These are phyloP conservation scores for Meghimatium bilineatum DNA, from an alignment of 2,888 invertebrate genomes.

Conservation along the genomic window DNA sequence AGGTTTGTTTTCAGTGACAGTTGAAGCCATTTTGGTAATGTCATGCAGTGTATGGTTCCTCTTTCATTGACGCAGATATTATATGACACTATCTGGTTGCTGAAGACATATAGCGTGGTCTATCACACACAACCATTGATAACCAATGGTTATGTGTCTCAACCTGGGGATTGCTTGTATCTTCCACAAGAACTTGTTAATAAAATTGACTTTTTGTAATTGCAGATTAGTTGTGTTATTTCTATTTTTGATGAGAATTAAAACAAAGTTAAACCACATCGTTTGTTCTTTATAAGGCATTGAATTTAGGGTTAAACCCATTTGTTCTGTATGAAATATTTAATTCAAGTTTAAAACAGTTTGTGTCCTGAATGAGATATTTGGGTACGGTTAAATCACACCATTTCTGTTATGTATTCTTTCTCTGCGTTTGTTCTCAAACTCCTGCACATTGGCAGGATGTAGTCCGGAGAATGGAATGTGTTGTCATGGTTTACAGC, in stretches of 20 bases:
- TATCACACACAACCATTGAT: conserved; percentile 4
- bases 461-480: too few species aligned
- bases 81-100: conserved; percentile 4
- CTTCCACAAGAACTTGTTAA: conserved; percentile 50
- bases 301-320: too few species aligned
- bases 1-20: conserved; percentile 13
- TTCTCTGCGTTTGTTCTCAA: too few species aligned
- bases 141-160: conserved; percentile 1
- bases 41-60: not conserved
- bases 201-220: conserved; percentile 47
- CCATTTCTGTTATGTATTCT: too few species aligned
- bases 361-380: too few species aligned
- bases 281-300: too few species aligned
- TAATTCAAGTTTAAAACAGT: too few species aligned
- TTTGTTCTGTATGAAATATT: too few species aligned
- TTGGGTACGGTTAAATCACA: too few species aligned
- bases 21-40: not conserved
- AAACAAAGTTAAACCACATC: not conserved
- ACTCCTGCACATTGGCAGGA: too few species aligned
- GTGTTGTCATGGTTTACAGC: too few species aligned
- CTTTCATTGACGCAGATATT: conserved; percentile 1
- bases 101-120: not conserved
- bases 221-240: not conserved
- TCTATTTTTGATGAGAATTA: not conserved
- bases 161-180: conserved; percentile 31